These are phyloP conservation scores for Petaurus breviceps DNA, from an alignment of 2,113 vertebrate species.

Conservation along the genomic window DNA sequence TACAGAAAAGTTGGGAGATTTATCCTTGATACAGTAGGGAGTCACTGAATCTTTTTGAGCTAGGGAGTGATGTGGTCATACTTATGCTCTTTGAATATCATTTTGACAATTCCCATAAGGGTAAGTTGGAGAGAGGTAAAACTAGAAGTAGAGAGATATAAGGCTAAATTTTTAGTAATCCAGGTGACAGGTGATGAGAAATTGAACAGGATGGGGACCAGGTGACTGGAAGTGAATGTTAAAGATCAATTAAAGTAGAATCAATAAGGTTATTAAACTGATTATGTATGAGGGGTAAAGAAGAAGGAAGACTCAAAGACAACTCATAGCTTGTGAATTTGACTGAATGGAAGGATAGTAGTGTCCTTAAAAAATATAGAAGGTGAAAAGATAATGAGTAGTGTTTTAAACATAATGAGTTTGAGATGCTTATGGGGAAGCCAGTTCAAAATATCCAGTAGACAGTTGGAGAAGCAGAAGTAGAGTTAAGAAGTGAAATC, in stretches of 20 bases:
- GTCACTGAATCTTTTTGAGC: background rate
- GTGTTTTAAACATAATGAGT: background rate
- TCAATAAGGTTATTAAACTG: background rate
- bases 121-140: background rate
- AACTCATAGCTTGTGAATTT: background rate
- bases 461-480: background rate
- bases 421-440: background rate
- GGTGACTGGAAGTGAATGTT: background rate
- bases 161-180: background rate
- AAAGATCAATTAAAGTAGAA: background rate
- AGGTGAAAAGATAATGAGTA: background rate
- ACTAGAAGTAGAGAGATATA: background rate
- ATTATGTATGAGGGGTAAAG: background rate
- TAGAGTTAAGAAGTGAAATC: background rate
- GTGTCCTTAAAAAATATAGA: background rate
- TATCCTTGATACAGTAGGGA: background rate
- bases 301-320: background rate
- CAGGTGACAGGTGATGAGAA: background rate
- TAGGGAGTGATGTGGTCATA: background rate
- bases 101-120: background rate
- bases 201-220: background rate
- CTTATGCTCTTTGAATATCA: background rate
- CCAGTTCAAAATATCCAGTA: background rate
- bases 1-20: background rate
- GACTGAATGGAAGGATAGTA: background rate